phyloP scores from a whole-genome alignment of 2,888 invertebrate species.

The Atrina japonica region DNA sequence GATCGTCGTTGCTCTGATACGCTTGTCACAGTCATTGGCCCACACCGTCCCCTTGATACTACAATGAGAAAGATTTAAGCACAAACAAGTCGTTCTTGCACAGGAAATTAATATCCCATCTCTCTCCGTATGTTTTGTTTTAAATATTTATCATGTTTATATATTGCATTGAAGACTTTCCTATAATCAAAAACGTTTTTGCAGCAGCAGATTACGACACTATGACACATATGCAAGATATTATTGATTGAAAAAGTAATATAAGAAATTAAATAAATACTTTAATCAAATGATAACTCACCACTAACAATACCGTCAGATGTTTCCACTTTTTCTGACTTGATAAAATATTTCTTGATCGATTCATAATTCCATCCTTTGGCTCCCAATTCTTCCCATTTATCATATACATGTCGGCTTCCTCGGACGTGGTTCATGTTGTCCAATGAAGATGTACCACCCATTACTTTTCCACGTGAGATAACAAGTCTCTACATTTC shows the following conservation, averaged over 20 bases:
- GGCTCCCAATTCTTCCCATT: conserved; percentile 19
- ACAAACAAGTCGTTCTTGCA: not conserved
- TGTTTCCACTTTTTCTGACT: conserved; percentile 16
- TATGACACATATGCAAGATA: no score
- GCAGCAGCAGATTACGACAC: no score
- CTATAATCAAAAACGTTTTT: no score
- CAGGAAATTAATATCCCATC: no score
- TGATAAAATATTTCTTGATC: conserved; percentile 7
- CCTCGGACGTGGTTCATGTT: conserved; percentile 18
- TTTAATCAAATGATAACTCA: no score
- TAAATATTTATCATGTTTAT: no score
- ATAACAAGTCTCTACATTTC: conserved; percentile 4
- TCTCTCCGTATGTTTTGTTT: no score
- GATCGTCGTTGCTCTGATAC: not conserved
- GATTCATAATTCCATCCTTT: conserved; percentile 16
- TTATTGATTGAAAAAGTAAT: no score
- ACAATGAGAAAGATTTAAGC: not conserved
- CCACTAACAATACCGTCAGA: no score
- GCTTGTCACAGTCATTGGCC: not conserved
- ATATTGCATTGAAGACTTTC: no score
- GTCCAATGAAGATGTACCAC: conserved; percentile 22
- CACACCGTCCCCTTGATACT: conserved; percentile 18
- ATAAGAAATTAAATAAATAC: no score
- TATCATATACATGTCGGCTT: conserved; percentile 17
- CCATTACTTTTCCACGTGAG: conserved; percentile 22